These are phyloP conservation scores for Parazoanthus swiftii DNA, from an alignment of 92 coral and sea anemone species.

Conservation along the genomic window DNA sequence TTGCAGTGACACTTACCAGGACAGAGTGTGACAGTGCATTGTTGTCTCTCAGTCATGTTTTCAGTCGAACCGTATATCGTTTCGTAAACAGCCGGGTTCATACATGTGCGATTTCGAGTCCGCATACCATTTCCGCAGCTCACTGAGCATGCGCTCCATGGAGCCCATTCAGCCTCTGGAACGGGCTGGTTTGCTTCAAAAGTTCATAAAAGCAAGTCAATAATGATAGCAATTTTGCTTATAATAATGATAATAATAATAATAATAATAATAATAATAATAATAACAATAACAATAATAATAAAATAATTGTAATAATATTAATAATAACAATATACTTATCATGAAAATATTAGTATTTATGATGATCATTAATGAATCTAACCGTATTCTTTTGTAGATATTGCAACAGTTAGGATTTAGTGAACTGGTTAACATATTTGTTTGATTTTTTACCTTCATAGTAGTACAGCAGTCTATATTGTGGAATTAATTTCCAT, in stretches of 20 bases:
- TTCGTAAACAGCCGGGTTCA: background rate
- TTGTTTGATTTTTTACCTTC: background rate
- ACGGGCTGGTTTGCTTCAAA: background rate
- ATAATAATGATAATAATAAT: too few relatives aligned
- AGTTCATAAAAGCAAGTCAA: background rate
- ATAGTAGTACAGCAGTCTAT: background rate
- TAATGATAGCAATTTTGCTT: too few relatives aligned
- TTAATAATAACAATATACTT: too few relatives aligned
- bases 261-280: too few relatives aligned
- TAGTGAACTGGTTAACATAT: too few relatives aligned
- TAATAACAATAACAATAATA: too few relatives aligned
- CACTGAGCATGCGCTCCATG: slow-evolving; percentile 18
- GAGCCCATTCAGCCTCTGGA: background rate
- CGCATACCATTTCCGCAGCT: background rate
- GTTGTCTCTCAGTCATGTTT: background rate
- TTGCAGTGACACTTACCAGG: background rate
- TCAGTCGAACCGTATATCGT: background rate
- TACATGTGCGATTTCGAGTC: slow-evolving; percentile 2
- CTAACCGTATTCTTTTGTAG: too few relatives aligned
- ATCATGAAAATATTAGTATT: too few relatives aligned
- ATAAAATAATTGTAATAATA: too few relatives aligned
- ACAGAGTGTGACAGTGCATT: background rate
- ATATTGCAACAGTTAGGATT: too few relatives aligned
- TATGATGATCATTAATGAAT: too few relatives aligned
- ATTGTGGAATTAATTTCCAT: background rate